These are phyloP conservation scores for Thymelicus acteon DNA, from an alignment of 2,888 invertebrate genomes.

Conservation along the genomic window DNA sequence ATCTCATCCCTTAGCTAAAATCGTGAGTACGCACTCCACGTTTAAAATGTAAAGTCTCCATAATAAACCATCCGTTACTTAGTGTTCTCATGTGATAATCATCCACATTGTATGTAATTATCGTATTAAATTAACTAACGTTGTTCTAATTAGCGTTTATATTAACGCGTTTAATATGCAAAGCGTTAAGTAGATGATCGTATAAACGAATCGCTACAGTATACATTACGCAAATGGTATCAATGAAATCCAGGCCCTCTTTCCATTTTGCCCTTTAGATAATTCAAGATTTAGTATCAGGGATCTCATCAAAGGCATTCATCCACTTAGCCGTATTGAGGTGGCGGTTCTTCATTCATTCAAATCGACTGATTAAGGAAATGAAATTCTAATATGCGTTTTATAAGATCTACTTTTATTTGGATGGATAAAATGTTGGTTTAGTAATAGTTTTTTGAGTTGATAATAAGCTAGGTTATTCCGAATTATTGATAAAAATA, in stretches of 20 bases:
- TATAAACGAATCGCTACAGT: not conserved
- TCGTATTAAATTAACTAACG: no score
- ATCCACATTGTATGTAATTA: no score
- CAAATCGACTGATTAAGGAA: not conserved
- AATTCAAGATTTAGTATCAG: constrained; percentile 28
- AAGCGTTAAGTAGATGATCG: not conserved
- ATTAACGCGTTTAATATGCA: not conserved
- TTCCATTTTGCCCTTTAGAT: constrained; percentile 23
- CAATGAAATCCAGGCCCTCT: constrained; percentile 8
- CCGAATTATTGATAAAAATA: not conserved
- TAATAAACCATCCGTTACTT: no score
- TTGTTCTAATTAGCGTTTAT: not conserved
- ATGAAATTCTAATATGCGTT: not conserved
- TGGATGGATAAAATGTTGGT: not conserved
- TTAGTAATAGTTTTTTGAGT: not conserved
- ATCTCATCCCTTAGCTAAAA: no score
- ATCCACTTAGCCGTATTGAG: constrained; percentile 25
- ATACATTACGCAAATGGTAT: constrained; percentile 1
- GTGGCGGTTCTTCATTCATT: constrained; percentile 8
- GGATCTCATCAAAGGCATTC: constrained; percentile 18
- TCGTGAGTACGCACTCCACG: no score
- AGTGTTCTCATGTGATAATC: no score
- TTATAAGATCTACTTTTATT: constrained; percentile 2
- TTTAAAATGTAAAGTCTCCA: no score
- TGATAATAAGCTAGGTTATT: not conserved